Evolutionary conservation across 1,140 invertebrate species (phyloP), one percentile per base, ranked within the genome.

Genomic region (Chymomyza costata): DNA sequence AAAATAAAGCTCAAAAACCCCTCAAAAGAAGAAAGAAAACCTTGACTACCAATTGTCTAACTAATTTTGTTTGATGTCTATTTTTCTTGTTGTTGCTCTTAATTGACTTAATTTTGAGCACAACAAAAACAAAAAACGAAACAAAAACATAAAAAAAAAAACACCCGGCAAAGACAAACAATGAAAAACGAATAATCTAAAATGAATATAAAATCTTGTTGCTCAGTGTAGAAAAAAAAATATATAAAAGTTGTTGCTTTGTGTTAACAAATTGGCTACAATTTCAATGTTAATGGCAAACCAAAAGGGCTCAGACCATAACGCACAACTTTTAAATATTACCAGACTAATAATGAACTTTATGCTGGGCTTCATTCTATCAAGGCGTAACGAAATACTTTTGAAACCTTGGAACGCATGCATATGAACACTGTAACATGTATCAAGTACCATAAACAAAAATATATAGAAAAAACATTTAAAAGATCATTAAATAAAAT

Each of bases 191-290:
- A n/a, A 13, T 19, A 51, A 21, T 39, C n/a, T n/a, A 16, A 19
- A n/a, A 1, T 14, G 11, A 3, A 25, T 25, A 25, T 25, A 53
- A 62, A 61, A 45, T n/a, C 35, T 38, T 2, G 58, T 48, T 49
- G n/a, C 35, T 39, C 30, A 19, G 41, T 45, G 48, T 57, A 64
- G 55, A 74, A 69, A 56, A 73, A 76, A n/a, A 3, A 25, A 8
- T 25, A 25, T 25, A 25, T 25, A 53, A 62, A 61, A 45, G 32
- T 38, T 2, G 58, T 48, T 49, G n/a, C 35, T 39, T 31, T 25
- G 41, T 45, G 48, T 57, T 68, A 55, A 74, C 69, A 56, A 73
- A 76, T 76, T 78, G 73, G 62, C 56, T 66, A 65, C 64, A 71
- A 65, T 78, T 76, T 76, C 71, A 63, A 70, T 71, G 71, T 55